Evolutionary conservation across 2,113 vertebrate genomes (phyloP), one percentile per base, ranked within the genome.

Genomic region (Protobothrops flavoviridis): DNA sequence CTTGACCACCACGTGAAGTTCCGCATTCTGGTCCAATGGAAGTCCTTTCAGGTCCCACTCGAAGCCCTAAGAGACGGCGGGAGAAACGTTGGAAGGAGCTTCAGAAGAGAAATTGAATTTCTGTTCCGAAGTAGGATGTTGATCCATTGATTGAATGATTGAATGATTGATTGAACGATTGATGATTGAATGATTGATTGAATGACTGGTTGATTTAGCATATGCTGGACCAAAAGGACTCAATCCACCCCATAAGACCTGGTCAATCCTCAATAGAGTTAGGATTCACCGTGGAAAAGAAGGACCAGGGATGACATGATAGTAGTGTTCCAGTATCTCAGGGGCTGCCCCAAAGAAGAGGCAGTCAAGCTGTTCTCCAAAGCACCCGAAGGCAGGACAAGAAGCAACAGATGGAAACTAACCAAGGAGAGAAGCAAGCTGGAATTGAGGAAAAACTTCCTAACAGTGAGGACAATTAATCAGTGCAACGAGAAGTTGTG

Each of bases 1-100:
- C 93, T 99, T 99, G 86, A 99, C 98, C 0, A 99, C 99, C 15
- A 99, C 98, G 0, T 98, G 98, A 81, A 99, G 98, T 95, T 99
- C 99, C 0, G 99, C 97, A 1, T 95, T 95, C 0, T 98, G 97
- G 93, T 99, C 99, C 97, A 99, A 95, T 4, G 99, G 98, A 17
- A 98, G 43, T 69, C 99, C 99, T 96, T 99, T 99, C 92, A 99
- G 97, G 56, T 99, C 99, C 99, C 99, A 99, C 91, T 99, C 99
- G 1, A 99, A 99, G 1, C 99, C 99, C 99, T 99, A 94, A 50
- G 88, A 8, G 57, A 3, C 1, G 6, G 20, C 11, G 87, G 13
- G 89, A 1, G 0, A 0, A 86, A n/a, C 90, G 85, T 85, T 7
- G 0, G 0, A 29, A 1, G 0, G 85, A n/a, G 1, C 48, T 12